Evolutionary conservation across 2,797 vertebrate species (phyloP).

Genomic region (Xiphorhynchus erythropygius): DNA sequence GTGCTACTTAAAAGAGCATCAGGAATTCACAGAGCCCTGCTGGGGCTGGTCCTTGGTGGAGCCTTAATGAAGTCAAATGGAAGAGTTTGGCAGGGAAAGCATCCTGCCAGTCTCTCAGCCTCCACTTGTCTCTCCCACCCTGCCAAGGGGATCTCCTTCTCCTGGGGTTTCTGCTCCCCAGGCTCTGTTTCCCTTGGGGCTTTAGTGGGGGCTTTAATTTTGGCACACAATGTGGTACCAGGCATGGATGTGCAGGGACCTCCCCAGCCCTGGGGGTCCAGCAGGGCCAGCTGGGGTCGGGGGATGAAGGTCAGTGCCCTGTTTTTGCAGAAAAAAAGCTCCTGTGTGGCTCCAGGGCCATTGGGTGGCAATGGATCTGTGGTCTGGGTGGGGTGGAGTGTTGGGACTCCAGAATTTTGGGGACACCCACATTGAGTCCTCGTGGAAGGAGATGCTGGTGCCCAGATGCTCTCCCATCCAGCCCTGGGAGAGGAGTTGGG

Average conservation of each 20-base stretch:
- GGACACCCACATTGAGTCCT: accelerated
- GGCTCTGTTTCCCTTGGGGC: accelerated
- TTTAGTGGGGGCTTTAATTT: neutral
- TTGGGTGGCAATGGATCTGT: accelerated
- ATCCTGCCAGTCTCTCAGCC: neutral
- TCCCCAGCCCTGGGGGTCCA: neutral
- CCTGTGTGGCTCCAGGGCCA: neutral
- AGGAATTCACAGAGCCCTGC: neutral
- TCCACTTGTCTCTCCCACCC: accelerated
- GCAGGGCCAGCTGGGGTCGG: neutral
- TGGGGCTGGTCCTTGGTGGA: neutral
- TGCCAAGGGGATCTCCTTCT: neutral
- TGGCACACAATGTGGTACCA: neutral
- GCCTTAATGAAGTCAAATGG: neutral
- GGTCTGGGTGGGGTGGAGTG: accelerated
- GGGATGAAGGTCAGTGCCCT: accelerated
- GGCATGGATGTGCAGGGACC: neutral
- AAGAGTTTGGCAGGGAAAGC: neutral
- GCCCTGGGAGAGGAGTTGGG: neutral
- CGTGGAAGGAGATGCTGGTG: neutral
- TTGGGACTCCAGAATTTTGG: neutral
- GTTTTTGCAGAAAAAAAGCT: neutral
- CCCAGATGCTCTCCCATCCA: neutral
- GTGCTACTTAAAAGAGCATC: neutral
- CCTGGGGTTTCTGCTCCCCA: neutral